A percentile compares a stretch with the other conserved stretches of the same genome.
Evolutionary conservation across 2,888 invertebrate species (phyloP).

Genomic region (Calameuta idolon): DNA sequence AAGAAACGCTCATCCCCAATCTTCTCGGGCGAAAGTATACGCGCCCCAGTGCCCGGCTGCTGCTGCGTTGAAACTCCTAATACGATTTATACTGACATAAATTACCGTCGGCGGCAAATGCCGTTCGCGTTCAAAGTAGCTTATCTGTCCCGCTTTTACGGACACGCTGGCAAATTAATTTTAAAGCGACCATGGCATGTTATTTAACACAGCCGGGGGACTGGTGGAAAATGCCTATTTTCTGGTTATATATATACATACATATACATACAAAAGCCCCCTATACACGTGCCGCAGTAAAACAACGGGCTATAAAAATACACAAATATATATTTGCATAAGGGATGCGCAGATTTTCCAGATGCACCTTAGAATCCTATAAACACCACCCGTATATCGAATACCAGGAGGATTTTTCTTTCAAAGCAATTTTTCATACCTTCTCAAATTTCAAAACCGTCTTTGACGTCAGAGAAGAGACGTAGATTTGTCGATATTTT

Average conservation of each 20-base stretch:
- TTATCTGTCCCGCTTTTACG: slow-evolving; percentile 8
- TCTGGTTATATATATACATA: not conserved
- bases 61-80: slow-evolving; percentile 5
- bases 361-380: not conserved
- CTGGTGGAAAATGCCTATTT: not conserved
- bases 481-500: not conserved
- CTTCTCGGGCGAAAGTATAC: not conserved
- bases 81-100: slow-evolving; percentile 11
- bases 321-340: not conserved
- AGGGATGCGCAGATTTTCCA: not conserved
- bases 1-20: slow-evolving; percentile 5
- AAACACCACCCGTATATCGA: not conserved
- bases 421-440: not conserved
- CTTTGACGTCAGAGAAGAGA: not conserved
- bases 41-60: not conserved
- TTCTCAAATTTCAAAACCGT: not conserved
- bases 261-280: too few species aligned
- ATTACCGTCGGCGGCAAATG: slow-evolving; percentile 9
- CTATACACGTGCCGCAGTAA: not conserved
- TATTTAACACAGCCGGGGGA: not conserved
- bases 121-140: slow-evolving; percentile 13
- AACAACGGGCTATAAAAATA: not conserved
- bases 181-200: not conserved
- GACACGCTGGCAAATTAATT: slow-evolving; percentile 10
- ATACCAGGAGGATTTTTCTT: not conserved